Base-by-base conservation (phyloP, 2,888 invertebrate genomes). In the Yponomeuta malinellus region DNA sequence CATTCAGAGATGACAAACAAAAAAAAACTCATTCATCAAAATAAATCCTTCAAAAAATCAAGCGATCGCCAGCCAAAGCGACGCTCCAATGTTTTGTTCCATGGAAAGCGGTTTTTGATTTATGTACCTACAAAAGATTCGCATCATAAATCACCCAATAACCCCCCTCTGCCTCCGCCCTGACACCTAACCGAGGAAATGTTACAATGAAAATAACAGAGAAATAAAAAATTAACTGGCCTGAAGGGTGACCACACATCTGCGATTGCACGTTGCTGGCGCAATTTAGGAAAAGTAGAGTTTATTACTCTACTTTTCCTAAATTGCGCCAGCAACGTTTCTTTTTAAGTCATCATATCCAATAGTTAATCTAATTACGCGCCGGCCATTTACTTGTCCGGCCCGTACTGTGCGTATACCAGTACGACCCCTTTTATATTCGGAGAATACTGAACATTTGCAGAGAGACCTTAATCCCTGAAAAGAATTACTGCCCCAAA, bases 51-150 rank as follows among this genome's bases (percentile, higher is more conserved):
- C 66, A 48, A 67, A 68, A 67, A 72, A 72, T 70, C 72, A 70
- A 70, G 72, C 70, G 68, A 70, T 70, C 33, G 63, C 15, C 23
- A 69, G 68, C 48, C 48, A 31, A 43, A 68, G 23, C 23, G 23
- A 10, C 31, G 31, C 10, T n/a, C 33, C 48, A 48, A 48, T 68
- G 68, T 67, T 67, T 68, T 70, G 69, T 70, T 70, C 70, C 33
- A 48, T 65, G 64, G 48, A 70, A 70, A 69, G 64, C 48, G 79
- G 77, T 78, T 83, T 83, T 83, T 90, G 90, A 91, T 90, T 90
- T 89, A 91, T 84, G 87, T 82, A 79, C 43, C 43, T 43, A 43
- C 81, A 83, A 86, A 88, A 90, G 89, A 88, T 89, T 73, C 84
- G 82, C 78, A 73, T 81, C 86, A 84, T 90, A 89, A 90, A 90